Percentiles rank a stretch among this genome's conserved stretches.
phyloP scores from a whole-genome alignment of 2,797 vertebrate genomes.

The Dicrostonyx torquatus region DNA sequence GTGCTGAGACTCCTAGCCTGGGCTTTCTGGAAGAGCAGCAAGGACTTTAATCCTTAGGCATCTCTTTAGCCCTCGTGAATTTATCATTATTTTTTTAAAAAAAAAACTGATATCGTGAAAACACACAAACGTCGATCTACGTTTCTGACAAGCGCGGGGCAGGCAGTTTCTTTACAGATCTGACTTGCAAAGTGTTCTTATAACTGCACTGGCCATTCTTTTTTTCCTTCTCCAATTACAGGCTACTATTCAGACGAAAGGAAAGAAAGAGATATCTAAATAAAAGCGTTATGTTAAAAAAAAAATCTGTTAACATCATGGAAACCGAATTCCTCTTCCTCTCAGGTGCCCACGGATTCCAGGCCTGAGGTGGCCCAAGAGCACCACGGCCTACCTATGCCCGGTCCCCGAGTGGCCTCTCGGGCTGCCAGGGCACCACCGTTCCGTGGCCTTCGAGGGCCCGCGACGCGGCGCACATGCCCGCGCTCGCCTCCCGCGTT shows the following conservation, averaged over 20 bases:
- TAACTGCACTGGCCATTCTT: not conserved
- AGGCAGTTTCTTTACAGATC: not conserved
- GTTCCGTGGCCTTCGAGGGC: not conserved
- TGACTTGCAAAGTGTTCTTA: not conserved
- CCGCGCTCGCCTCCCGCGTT: constrained; percentile 58
- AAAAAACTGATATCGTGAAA: not conserved
- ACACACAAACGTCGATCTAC: not conserved
- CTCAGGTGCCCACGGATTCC: not conserved
- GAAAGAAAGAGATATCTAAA: not conserved
- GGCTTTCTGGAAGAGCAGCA: not conserved
- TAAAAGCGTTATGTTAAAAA: too few species aligned
- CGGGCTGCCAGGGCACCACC: fast-evolving
- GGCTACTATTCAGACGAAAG: not conserved
- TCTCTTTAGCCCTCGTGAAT: not conserved
- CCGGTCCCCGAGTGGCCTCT: fast-evolving
- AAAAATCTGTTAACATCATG: not conserved
- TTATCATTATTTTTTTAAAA: too few species aligned
- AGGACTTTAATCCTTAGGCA: not conserved
- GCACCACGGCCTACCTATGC: not conserved
- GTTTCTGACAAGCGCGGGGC: not conserved
- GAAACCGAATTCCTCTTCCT: not conserved
- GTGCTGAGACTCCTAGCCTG: too few species aligned
- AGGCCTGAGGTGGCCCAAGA: not conserved
- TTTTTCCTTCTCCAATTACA: too few species aligned
- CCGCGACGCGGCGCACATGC: constrained; percentile 56